These are phyloP conservation scores for Pontoporia blainvillei DNA, from an alignment of 2,113 vertebrate genomes.

Conservation along the genomic window DNA sequence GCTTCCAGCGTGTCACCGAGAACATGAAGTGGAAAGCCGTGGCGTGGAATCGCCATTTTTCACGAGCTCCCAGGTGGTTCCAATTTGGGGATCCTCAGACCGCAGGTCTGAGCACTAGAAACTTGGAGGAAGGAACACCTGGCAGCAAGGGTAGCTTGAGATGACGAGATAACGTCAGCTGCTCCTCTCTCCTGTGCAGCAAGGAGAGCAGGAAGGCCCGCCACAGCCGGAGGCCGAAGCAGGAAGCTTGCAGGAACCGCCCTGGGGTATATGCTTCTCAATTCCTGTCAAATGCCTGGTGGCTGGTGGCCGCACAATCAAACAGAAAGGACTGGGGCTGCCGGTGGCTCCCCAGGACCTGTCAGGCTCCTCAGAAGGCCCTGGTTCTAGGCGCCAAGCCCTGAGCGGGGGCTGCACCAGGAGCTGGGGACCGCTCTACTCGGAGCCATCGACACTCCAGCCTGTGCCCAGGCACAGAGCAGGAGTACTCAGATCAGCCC, in stretches of 20 bases:
- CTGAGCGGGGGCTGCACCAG: not conserved
- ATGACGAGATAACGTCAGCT: no score
- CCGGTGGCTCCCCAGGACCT: not conserved
- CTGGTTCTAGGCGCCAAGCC: not conserved
- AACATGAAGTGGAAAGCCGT: not conserved
- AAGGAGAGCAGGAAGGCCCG: not conserved
- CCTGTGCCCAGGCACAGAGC: not conserved
- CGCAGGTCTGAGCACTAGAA: not conserved
- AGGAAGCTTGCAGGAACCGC: not conserved
- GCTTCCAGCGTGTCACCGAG: not conserved
- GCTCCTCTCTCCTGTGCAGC: not conserved
- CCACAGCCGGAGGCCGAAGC: accelerated
- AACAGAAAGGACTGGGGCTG: not conserved
- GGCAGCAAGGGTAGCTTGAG: not conserved
- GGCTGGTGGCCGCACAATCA: not conserved
- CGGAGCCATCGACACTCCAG: not conserved
- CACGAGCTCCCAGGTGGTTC: not conserved
- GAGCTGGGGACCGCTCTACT: not conserved
- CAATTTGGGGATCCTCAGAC: not conserved
- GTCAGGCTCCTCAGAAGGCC: not conserved
- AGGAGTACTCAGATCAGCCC: not conserved
- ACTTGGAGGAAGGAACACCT: not conserved
- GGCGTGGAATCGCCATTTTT: not conserved
- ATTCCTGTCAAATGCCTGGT: not conserved
- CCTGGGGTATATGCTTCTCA: not conserved